These are phyloP conservation scores for Pterois miles DNA, from an alignment of 2,797 vertebrate species.

Conservation along the genomic window DNA sequence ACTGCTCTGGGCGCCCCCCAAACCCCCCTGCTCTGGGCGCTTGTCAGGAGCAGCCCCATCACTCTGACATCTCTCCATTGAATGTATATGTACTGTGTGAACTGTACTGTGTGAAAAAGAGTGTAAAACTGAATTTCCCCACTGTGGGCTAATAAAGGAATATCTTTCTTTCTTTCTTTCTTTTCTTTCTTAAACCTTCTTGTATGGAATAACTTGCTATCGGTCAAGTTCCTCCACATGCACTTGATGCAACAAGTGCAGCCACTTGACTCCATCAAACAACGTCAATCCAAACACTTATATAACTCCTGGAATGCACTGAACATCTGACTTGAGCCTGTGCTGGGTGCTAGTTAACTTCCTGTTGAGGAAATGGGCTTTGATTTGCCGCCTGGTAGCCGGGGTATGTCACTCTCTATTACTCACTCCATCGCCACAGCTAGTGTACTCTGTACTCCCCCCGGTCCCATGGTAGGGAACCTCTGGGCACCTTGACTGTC, in stretches of 20 bases:
- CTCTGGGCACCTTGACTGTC: conserved; percentile 87
- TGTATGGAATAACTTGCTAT: neutral
- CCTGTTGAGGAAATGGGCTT: conserved; percentile 70
- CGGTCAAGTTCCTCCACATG: neutral
- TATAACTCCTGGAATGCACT: conserved; percentile 33
- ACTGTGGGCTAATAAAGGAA: too few relatives aligned
- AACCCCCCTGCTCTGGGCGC: too few relatives aligned
- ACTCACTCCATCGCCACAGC: conserved; percentile 67
- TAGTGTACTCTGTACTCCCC: conserved; percentile 56
- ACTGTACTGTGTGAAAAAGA: too few relatives aligned
- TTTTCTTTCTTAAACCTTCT: neutral
- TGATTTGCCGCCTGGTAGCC: conserved; percentile 73
- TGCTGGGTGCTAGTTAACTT: conserved; percentile 67
- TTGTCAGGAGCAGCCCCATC: too few relatives aligned
- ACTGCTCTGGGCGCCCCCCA: too few relatives aligned
- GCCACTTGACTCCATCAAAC: neutral
- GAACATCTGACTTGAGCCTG: conserved; percentile 54
- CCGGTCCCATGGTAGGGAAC: conserved; percentile 72
- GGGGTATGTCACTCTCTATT: conserved; percentile 67
- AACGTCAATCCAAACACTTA: conserved; percentile 26
- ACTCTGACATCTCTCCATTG: too few relatives aligned
- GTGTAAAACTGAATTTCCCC: too few relatives aligned
- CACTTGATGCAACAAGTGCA: conserved; percentile 19
- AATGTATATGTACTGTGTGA: too few relatives aligned
- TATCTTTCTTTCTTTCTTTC: too few relatives aligned